Conservation (phyloP, 1,140 invertebrate genomes). For the Octopus sinensis region DNA sequence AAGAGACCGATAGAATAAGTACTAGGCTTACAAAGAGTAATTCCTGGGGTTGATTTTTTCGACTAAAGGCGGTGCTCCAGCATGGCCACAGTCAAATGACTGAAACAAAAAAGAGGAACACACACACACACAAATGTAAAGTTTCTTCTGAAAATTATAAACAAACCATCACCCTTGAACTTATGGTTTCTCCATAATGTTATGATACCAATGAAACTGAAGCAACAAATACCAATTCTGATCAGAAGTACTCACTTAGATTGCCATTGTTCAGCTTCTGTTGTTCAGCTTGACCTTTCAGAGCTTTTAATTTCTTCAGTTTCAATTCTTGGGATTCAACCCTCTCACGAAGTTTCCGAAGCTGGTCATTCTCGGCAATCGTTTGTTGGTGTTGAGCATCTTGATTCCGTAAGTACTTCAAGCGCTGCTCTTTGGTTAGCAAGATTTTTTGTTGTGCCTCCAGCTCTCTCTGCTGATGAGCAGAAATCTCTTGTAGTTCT, state of each 20-base stretch:
- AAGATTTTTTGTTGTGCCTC: slow-evolving; percentile 86
- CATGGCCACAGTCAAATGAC: no score
- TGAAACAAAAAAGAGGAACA: no score
- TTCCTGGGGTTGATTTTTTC: no score
- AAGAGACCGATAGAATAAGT: no score
- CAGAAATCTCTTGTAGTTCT: slow-evolving; percentile 93
- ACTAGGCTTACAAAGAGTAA: no score
- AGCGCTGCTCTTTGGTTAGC: slow-evolving; percentile 85
- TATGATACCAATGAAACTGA: no score
- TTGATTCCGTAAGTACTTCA: slow-evolving; percentile 90
- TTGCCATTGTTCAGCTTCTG: slow-evolving; percentile 85
- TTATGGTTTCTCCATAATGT: no score
- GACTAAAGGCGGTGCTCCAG: no score
- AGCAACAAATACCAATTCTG: no score
- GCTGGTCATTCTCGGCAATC: slow-evolving; percentile 81
- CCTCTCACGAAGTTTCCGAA: slow-evolving; percentile 80
- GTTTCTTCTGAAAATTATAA: no score
- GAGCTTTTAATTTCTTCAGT: slow-evolving; percentile 79
- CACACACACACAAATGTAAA: no score
- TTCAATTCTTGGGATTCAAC: slow-evolving; percentile 92
- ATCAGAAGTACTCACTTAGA: slow-evolving; percentile 73
- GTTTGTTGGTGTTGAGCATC: slow-evolving; percentile 79
- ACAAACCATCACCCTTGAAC: no score
- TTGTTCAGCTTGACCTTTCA: slow-evolving; percentile 87
- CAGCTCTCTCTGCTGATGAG: slow-evolving; percentile 92